Conservation (phyloP, 2,113 vertebrate species). For the Poicephalus gulielmi region DNA sequence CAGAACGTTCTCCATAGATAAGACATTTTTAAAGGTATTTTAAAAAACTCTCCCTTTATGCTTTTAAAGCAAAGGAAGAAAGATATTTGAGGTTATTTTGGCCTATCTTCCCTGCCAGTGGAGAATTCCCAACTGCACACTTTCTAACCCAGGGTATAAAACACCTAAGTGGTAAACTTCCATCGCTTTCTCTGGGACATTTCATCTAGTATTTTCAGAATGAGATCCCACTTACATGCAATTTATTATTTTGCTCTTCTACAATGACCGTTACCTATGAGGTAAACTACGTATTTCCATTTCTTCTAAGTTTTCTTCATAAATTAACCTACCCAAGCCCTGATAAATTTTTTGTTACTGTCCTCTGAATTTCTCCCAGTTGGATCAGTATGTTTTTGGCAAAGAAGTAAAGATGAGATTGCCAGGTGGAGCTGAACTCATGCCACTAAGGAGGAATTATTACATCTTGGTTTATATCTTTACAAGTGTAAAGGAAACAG, state of each 20-base stretch:
- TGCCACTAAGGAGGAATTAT: not conserved
- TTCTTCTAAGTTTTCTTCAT: not conserved
- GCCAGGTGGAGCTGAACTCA: not conserved
- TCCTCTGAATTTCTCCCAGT: not conserved
- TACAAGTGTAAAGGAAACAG: not conserved
- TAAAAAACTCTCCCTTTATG: not conserved
- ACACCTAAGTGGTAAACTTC: not conserved
- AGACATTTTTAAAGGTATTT: not conserved
- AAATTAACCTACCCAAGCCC: not conserved
- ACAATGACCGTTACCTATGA: not conserved
- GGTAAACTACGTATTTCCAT: not conserved
- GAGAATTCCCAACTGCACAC: not conserved
- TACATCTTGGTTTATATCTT: not conserved
- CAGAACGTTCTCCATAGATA: not conserved
- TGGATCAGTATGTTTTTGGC: not conserved
- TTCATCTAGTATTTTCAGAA: not conserved
- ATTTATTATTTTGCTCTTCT: not conserved
- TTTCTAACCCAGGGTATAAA: not conserved
- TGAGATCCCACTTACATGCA: not conserved
- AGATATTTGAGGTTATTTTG: not conserved
- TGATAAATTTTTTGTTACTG: not conserved
- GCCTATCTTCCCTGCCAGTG: not conserved
- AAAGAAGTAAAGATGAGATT: not conserved
- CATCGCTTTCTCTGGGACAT: not conserved
- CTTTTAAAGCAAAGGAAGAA: not conserved